Percentiles rank a stretch among this genome's conserved stretches.
Conservation (phyloP, 1,140 invertebrate genomes). For the Drosophila nannoptera region DNA sequence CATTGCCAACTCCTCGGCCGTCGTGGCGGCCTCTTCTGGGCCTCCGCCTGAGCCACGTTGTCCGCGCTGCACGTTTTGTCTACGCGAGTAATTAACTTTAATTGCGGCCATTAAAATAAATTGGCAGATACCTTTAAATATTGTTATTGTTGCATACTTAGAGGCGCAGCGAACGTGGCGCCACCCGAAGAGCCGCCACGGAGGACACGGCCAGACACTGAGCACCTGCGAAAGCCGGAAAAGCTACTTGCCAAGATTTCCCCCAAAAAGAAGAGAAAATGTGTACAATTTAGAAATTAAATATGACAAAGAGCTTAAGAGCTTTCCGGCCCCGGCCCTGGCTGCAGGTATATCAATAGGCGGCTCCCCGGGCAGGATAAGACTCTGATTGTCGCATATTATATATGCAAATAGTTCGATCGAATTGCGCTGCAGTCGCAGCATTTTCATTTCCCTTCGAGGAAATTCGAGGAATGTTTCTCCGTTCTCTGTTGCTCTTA, state of each 20-base stretch:
- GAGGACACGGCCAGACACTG: neutral
- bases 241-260: constrained; percentile 18
- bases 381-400: too few species aligned
- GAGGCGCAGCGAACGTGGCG: constrained; percentile 43
- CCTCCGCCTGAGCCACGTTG: neutral
- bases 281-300: constrained; percentile 34
- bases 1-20: neutral
- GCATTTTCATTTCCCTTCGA: neutral
- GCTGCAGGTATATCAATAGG: too few species aligned
- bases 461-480: neutral
- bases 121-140: constrained; percentile 79
- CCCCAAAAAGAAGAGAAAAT: neutral
- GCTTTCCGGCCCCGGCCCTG: neutral
- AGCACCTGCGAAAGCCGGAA: constrained; percentile 29
- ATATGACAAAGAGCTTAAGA: constrained; percentile 39
- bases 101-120: constrained; percentile 79
- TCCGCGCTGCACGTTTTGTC: constrained; percentile 75
- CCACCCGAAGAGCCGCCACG: constrained; percentile 17
- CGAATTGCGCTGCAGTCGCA: too few species aligned
- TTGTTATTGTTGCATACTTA: constrained; percentile 77
- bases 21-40: constrained; percentile 26
- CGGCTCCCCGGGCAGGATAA: too few species aligned
- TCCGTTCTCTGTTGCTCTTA: neutral
- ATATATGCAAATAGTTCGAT: too few species aligned
- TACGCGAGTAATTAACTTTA: constrained; percentile 79